Evolutionary conservation across 2,113 vertebrate genomes (phyloP), one percentile per base, ranked within the genome.

Genomic region (Paralichthys olivaceus): DNA sequence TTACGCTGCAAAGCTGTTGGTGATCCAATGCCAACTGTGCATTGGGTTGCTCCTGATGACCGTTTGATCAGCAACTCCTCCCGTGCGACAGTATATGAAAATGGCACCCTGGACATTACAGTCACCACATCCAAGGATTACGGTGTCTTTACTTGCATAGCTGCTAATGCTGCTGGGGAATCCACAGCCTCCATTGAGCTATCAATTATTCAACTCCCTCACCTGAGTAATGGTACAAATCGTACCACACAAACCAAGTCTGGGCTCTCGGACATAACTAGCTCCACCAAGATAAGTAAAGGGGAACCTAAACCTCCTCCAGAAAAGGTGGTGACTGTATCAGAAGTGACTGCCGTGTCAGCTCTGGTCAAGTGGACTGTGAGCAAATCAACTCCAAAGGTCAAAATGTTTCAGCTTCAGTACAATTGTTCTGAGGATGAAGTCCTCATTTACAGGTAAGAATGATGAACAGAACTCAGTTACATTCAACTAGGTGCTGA

Each of bases 321-420:
- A 0, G 97, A 99, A 79, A 95, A 96, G 71, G 92, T 94, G 49
- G 97, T 99, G 61, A 93, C 96, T 2, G 96, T 96, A 68, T 97
- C 97, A 1, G 97, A 99, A 22, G 97, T 99, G 92, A 98, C 97
- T 0, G 95, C 97, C 22, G 93, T 94, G 72, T 98, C 97, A 13
- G 97, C 97, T 76, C 87, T 98, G 87, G 92, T 99, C 74, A 98
- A 96, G 87, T 99, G 98, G 98, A 96, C 95, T 0, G 96, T 98
- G 76, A 97, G 95, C 94, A 98, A 97, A 91, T 95, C 96, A 0
- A 95, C 97, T 0, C 97, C 97, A 28, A 96, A 96, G 65, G 97
- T 99, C 80, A 99, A 99, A 95, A 99, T 99, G 97, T 99, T 97
- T 89, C 98, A 99, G 90, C 94, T 99, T 43, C 98, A 99, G 84